Conservation (phyloP, 2,888 invertebrate species). For the Tortricodes alternella region DNA sequence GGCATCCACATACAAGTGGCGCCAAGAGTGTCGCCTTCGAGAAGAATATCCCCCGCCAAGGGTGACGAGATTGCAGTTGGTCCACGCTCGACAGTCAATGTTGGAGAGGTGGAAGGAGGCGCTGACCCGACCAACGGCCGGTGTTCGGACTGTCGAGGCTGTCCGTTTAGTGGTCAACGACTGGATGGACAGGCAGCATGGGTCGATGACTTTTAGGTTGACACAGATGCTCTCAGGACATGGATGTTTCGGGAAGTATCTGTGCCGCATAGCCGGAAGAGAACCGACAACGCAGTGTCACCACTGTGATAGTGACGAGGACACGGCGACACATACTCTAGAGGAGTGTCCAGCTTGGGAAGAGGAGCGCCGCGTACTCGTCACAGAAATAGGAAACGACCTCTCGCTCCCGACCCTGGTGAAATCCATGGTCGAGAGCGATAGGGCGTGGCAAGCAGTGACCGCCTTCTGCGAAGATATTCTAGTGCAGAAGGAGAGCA, state of each 20-base stretch:
- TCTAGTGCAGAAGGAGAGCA: neutral
- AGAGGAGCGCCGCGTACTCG: neutral
- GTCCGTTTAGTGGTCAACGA: neutral
- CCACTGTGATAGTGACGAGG: neutral
- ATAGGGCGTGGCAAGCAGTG: neutral
- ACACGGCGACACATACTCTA: conserved; percentile 15
- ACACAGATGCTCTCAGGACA: conserved; percentile 8
- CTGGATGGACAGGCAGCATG: conserved; percentile 3
- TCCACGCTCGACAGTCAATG: too few species aligned
- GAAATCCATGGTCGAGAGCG: neutral
- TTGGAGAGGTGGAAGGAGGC: too few species aligned
- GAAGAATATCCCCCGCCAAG: too few species aligned
- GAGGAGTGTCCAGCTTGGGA: conserved; percentile 1
- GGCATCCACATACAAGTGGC: too few species aligned
- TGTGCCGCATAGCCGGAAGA: conserved; percentile 2
- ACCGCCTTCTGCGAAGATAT: neutral
- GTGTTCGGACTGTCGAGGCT: neutral
- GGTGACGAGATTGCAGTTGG: too few species aligned
- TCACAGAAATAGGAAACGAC: neutral
- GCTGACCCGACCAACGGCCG: too few species aligned
- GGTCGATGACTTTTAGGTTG: neutral
- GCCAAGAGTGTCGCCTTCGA: too few species aligned
- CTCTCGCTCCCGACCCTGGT: neutral
- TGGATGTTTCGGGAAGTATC: conserved; percentile 13
- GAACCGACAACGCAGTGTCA: conserved; percentile 5